These are phyloP conservation scores for Ciconia stormi DNA, from an alignment of 2,113 vertebrate genomes.

Conservation along the genomic window DNA sequence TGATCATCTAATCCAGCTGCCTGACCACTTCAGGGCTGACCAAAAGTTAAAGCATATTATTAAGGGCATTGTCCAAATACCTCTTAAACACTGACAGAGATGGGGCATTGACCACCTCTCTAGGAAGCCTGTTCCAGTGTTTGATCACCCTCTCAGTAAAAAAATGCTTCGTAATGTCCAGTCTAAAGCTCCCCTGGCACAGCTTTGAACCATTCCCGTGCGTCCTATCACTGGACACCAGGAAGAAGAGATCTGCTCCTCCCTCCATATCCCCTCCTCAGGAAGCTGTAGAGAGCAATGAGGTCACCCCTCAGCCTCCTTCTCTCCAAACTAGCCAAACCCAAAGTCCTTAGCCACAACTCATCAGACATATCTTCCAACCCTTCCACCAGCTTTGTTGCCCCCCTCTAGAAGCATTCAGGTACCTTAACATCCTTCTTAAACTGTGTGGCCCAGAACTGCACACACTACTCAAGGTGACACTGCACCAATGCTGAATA, in stretches of 20 bases:
- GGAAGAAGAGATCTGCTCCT: background rate
- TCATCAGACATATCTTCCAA: background rate
- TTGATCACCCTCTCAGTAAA: background rate
- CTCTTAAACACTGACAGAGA: background rate
- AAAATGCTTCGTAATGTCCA: background rate
- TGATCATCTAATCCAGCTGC: background rate
- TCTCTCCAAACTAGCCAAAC: background rate
- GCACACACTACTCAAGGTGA: background rate
- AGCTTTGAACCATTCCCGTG: background rate
- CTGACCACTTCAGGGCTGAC: background rate
- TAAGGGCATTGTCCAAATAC: background rate
- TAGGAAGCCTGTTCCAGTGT: background rate
- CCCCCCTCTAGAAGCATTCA: background rate
- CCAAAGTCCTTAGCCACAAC: background rate
- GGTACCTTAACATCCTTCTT: background rate
- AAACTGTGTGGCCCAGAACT: background rate
- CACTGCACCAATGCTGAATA: background rate
- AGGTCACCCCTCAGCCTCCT: background rate
- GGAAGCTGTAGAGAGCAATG: background rate
- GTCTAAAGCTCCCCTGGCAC: background rate
- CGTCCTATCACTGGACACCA: background rate
- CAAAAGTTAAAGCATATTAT: background rate
- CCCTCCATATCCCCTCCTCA: background rate
- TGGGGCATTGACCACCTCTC: background rate
- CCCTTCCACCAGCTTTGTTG: background rate